Conservation (phyloP, 2,797 vertebrate genomes). For the Sebastes hubbsi region DNA sequence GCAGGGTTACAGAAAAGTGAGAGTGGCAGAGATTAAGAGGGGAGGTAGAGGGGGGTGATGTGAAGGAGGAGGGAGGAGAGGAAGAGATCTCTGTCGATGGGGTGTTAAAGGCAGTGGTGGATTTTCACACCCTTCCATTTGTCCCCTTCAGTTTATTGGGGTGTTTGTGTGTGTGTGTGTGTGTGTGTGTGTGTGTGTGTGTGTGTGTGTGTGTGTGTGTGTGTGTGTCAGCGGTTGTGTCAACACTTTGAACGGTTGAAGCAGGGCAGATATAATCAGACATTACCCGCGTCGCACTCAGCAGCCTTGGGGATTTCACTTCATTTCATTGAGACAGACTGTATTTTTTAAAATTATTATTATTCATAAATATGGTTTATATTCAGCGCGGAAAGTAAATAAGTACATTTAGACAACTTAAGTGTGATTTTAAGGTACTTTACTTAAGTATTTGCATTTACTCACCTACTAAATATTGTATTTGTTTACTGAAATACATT, state of each 20-base stretch:
- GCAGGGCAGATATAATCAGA: constrained; percentile 42
- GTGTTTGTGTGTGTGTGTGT: constrained; percentile 33
- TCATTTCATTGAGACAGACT: constrained; percentile 27
- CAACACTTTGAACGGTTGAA: constrained; percentile 60
- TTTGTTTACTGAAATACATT: not conserved
- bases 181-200: not conserved
- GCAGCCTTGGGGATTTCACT: constrained; percentile 32
- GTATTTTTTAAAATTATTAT: not conserved
- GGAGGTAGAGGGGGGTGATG: constrained; percentile 18
- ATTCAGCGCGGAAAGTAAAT: not conserved
- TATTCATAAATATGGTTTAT: not conserved
- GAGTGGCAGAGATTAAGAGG: constrained; percentile 52
- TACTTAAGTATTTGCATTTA: not conserved
- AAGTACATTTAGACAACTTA: not conserved
- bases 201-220: not conserved
- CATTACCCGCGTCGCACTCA: constrained; percentile 21
- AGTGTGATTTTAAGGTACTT: no score
- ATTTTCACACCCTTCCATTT: constrained; percentile 80
- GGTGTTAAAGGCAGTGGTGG: constrained; percentile 63
- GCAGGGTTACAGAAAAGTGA: constrained; percentile 60
- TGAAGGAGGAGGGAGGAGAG: constrained; percentile 32
- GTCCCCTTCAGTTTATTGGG: constrained; percentile 62
- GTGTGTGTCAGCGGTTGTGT: constrained; percentile 46
- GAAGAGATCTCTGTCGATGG: constrained; percentile 58
- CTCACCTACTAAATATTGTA: not conserved